Evolutionary conservation across 2,888 invertebrate species (phyloP), one percentile per base, ranked within the genome.

Genomic region (Trichogramma dendrolimi): DNA sequence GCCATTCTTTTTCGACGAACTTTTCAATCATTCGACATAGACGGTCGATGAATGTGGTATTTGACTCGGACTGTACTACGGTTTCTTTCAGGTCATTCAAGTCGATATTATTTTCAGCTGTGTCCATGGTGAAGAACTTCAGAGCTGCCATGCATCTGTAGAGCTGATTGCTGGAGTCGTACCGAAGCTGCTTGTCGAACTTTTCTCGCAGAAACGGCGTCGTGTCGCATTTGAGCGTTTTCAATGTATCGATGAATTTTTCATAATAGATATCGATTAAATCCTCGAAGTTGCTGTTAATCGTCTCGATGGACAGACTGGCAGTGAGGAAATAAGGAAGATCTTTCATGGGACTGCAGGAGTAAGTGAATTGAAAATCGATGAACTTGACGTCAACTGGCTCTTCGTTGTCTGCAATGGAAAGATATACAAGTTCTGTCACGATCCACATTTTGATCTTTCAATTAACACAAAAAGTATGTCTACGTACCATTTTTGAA

Each of bases 331-430:
- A 81, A 66, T 86, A 86, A 1, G 83, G 71, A 7, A 86, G 68
- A 71, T 86, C 86, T 38, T 81, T 80, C 0, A 80, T 67, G 4
- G 84, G 76, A 5, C 82, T 84, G 46, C 80, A 76, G 58, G 82
- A 83, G 8, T 80, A 73, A 41, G 83, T 80, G 38, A 84, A 78
- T 72, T 86, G 86, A 60, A 85, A 82, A 69, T 86, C 86, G 1
- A 86, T 79, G 50, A 86, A 81, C 74, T 85, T 86, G 4, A 85
- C 72, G 62, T 81, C 79, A 0, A 76, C 70, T 0, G 83, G 80
- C 11, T 72, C 27, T 27, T 27, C 27, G 2, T 27, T 27, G 27
- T 27, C 27, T 27, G 27, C 27, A 27, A 27, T 27, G 3, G 27
- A 27, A 27, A 27, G 27, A 27, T 27, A 14, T 14, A 27, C 27